Percentiles rank a stretch among this genome's conserved stretches.
phyloP scores from a whole-genome alignment of 2,113 vertebrate species.

The Myrmecobius fasciatus region DNA sequence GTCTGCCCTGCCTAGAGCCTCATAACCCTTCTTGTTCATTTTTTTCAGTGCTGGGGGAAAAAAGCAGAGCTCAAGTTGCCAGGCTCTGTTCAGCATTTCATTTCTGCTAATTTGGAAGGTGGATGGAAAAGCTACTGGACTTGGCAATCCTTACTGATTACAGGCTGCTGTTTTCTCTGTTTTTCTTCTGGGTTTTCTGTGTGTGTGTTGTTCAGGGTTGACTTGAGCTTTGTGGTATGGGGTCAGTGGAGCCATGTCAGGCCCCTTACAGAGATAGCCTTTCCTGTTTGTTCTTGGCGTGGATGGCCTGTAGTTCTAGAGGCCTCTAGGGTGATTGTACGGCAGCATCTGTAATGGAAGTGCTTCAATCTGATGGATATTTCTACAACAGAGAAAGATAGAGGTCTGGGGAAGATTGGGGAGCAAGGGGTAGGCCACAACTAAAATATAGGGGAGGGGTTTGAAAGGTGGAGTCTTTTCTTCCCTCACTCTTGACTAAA shows the following conservation, averaged over 20 bases:
- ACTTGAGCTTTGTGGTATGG: background rate
- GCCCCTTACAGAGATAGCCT: background rate
- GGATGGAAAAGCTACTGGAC: background rate
- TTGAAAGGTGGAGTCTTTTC: conserved; percentile 18
- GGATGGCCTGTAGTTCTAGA: background rate
- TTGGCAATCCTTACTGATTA: background rate
- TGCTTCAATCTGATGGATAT: conserved; percentile 74
- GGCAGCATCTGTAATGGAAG: conserved; percentile 66
- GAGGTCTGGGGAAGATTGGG: conserved; percentile 41
- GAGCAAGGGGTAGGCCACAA: background rate
- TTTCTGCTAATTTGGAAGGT: conserved; percentile 35
- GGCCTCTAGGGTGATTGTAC: conserved; percentile 42
- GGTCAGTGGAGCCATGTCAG: background rate
- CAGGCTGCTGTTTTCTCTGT: background rate
- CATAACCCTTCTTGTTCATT: background rate
- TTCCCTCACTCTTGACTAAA: conserved; percentile 38
- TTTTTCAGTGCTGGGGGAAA: conserved; percentile 21
- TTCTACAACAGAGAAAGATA: conserved; percentile 64
- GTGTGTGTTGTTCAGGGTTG: background rate
- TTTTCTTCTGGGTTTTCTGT: conserved; percentile 13
- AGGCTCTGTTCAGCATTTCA: background rate
- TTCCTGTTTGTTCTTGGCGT: conserved; percentile 7
- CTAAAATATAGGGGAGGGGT: conserved; percentile 11
- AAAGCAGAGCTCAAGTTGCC: background rate
- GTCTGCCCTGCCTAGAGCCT: background rate